A percentile compares a stretch with the other conserved stretches of the same genome.
These are phyloP conservation scores for Hoplostethus mediterraneus DNA, from an alignment of 2,797 vertebrate genomes.

Conservation along the genomic window DNA sequence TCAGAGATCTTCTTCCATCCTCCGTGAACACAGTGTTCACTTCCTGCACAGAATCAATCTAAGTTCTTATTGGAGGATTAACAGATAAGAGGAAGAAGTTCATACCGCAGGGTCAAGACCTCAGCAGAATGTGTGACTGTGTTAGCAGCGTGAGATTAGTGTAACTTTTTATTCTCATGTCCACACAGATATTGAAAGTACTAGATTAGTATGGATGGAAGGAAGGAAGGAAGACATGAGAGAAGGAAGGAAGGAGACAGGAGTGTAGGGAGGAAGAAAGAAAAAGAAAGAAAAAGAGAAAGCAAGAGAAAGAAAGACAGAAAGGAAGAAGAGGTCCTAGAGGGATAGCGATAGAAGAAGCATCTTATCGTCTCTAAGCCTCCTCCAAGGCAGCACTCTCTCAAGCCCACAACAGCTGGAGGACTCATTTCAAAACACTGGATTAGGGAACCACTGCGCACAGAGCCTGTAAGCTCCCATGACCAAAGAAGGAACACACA, in stretches of 20 bases:
- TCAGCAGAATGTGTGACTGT: slow-evolving; percentile 5
- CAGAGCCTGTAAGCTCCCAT: slow-evolving; percentile 69
- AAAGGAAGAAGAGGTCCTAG: slow-evolving; percentile 16
- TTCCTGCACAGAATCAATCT: slow-evolving; percentile 61
- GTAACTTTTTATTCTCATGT: slow-evolving; percentile 17
- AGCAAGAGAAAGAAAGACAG: slow-evolving; percentile 9
- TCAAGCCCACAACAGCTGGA: slow-evolving; percentile 78
- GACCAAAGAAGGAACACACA: slow-evolving; percentile 48
- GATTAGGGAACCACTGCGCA: slow-evolving; percentile 73
- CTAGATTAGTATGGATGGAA: slow-evolving; percentile 19
- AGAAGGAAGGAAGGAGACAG: not conserved
- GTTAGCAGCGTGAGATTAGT: slow-evolving; percentile 19
- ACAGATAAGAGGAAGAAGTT: slow-evolving; percentile 17
- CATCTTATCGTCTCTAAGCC: slow-evolving; percentile 70
- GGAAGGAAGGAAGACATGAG: slow-evolving; percentile 3
- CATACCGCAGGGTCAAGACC: slow-evolving; percentile 28
- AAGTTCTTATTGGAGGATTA: slow-evolving; percentile 57
- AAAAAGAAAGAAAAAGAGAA: slow-evolving; percentile 16
- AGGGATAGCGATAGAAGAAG: slow-evolving; percentile 64
- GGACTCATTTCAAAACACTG: slow-evolving; percentile 78
- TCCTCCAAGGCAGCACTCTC: slow-evolving; percentile 69
- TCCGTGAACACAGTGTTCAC: slow-evolving; percentile 48
- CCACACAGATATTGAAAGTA: slow-evolving; percentile 16
- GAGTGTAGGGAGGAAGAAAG: slow-evolving; percentile 10
- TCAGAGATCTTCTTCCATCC: slow-evolving; percentile 49